Evolutionary conservation across 2,888 invertebrate genomes (phyloP).

Genomic region (Piscicola geometra): DNA sequence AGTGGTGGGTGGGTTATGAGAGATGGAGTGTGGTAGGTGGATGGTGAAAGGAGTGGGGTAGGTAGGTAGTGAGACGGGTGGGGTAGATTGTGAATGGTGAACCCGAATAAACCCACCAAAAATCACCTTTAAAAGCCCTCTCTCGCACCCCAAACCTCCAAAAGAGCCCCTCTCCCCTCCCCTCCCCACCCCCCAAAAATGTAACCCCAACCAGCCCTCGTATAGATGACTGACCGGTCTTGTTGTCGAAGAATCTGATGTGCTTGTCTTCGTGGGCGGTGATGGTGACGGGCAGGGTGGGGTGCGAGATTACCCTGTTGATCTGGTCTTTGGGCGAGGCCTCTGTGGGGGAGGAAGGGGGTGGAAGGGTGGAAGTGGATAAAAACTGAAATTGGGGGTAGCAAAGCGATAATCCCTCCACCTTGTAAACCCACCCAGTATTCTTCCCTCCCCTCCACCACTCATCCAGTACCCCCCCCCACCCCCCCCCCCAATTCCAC

Average conservation of each 20-base stretch:
- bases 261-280: conserved; percentile 96
- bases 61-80: too few relatives aligned
- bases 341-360: conserved; percentile 44
- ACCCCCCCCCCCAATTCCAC: too few relatives aligned
- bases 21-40: background rate
- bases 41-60: too few relatives aligned
- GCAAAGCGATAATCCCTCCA: too few relatives aligned
- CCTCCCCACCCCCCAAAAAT: background rate
- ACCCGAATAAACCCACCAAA: too few relatives aligned
- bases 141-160: background rate
- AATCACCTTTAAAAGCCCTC: too few relatives aligned
- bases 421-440: too few relatives aligned
- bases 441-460: background rate
- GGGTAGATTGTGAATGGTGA: too few relatives aligned
- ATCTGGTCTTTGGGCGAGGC: conserved; percentile 59
- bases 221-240: too few relatives aligned
- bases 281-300: conserved; percentile 88
- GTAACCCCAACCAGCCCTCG: conserved; percentile 31
- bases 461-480: background rate
- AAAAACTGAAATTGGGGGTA: too few relatives aligned
- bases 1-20: background rate
- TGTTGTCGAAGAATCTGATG: conserved; percentile 97
- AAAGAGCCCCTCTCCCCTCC: background rate
- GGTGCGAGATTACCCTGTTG: conserved; percentile 77
- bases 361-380: too few relatives aligned